phyloP scores from a whole-genome alignment of 2,113 vertebrate species.

The Hippocampus barbouri region DNA sequence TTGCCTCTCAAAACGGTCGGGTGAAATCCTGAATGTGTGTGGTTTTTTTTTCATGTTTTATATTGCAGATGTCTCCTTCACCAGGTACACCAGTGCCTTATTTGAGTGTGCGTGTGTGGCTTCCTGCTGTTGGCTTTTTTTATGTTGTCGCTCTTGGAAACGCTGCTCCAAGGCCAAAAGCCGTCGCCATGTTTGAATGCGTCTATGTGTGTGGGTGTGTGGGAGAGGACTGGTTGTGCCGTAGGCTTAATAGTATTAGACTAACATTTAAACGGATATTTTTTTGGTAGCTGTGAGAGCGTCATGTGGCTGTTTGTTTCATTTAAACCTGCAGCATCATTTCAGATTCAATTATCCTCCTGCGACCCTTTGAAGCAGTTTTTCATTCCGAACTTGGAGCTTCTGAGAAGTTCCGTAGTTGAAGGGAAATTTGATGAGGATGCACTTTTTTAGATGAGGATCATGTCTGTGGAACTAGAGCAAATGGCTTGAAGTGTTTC shows the following conservation, averaged over 20 bases:
- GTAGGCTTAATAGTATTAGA: slow-evolving; percentile 26
- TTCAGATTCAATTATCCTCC: background rate
- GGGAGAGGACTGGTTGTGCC: background rate
- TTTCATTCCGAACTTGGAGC: background rate
- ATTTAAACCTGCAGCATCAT: background rate
- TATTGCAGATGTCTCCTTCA: slow-evolving; percentile 57
- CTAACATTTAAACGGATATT: background rate
- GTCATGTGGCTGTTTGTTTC: background rate
- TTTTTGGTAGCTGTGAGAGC: background rate
- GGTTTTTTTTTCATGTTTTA: slow-evolving; percentile 44
- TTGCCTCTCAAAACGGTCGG: slow-evolving; percentile 35
- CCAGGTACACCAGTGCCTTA: slow-evolving; percentile 56
- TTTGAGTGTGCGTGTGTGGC: slow-evolving; percentile 42
- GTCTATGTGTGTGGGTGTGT: background rate
- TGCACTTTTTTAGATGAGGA: background rate
- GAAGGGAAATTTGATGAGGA: background rate
- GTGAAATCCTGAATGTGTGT: slow-evolving; percentile 46
- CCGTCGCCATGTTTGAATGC: background rate
- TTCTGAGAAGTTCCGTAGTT: background rate
- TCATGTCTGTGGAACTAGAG: background rate
- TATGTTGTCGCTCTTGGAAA: slow-evolving; percentile 21
- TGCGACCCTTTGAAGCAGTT: background rate
- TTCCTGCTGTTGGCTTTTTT: slow-evolving; percentile 43
- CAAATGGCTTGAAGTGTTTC: background rate
- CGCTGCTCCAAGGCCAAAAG: slow-evolving; percentile 20